phyloP scores from a whole-genome alignment of 2,888 invertebrate genomes.

The Philereme transversata region DNA sequence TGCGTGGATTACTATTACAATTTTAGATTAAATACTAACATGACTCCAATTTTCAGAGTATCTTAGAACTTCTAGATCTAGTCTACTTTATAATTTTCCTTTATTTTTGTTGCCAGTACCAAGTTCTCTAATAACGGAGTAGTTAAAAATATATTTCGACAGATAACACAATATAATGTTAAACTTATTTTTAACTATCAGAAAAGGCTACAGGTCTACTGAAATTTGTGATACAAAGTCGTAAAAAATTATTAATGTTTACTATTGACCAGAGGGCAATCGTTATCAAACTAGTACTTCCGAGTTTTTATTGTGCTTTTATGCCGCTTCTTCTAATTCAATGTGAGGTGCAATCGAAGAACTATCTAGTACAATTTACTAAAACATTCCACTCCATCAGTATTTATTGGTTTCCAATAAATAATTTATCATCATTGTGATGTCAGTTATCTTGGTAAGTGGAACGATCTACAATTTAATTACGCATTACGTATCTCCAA shows the following conservation, averaged over 20 bases:
- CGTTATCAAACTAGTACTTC: conserved; percentile 22
- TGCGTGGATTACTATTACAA: too few relatives aligned
- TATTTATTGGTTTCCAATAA: conserved; percentile 13
- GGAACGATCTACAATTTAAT: conserved; percentile 22
- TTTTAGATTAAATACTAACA: too few relatives aligned
- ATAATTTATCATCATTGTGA: conserved; percentile 14
- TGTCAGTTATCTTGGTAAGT: conserved; percentile 20
- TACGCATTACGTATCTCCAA: conserved; percentile 21
- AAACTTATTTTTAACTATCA: conserved; percentile 14
- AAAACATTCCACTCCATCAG: conserved; percentile 3
- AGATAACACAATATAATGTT: conserved; percentile 4
- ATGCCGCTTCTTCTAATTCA: conserved; percentile 17
- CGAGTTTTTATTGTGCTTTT: conserved; percentile 24
- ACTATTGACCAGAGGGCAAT: conserved; percentile 18
- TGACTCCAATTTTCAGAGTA: too few relatives aligned
- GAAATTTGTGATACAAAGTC: conserved; percentile 29
- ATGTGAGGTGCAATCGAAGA: conserved; percentile 5
- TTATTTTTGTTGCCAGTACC: neutral
- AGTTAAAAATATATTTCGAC: neutral
- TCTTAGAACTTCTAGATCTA: too few relatives aligned
- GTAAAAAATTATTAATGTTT: conserved; percentile 24
- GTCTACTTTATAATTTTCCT: too few relatives aligned
- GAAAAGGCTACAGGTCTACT: conserved; percentile 12
- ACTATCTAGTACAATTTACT: conserved; percentile 2
- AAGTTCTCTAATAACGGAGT: neutral